Evolutionary conservation across 2,888 invertebrate species (phyloP), one percentile per base, ranked within the genome.

Genomic region (Lycaena phlaeas): DNA sequence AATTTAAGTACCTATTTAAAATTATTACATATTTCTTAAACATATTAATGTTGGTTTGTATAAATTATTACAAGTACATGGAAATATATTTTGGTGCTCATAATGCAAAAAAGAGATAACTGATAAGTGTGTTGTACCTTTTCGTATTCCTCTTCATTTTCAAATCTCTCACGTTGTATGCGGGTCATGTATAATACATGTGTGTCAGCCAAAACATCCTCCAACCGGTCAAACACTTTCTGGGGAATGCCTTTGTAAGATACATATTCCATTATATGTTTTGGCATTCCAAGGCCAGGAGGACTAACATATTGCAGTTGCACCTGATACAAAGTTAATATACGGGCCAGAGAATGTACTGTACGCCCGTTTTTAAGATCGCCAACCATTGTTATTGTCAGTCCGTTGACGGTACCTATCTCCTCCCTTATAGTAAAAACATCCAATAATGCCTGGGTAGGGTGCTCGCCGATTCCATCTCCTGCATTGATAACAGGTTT

Each of bases 101-200:
- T n/a, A n/a, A n/a, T n/a, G n/a, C n/a, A n/a, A n/a, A n/a, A n/a
- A n/a, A n/a, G n/a, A n/a, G n/a, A n/a, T n/a, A n/a, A n/a, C n/a
- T n/a, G n/a, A n/a, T n/a, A n/a, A n/a, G n/a, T n/a, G n/a, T n/a
- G n/a, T 12, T 18, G 66, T 82, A 96, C 96, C 87, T 90, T 87
- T 45, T 94, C 86, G 69, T 98, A 99, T 57, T 96, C 95, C 47
- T 92, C 92, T 57, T 91, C 87, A 25, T 89, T 90, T 4, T 86
- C 69, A 69, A 99, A 98, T 55, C 98, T 86, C 75, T 99, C 99
- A 31, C 91, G 89, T 70, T 99, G 99, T 56, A 99, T 97, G 53
- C 99, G 89, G 0, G 99, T 99, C 94, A 99, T 96, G 66, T 99
- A 99, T 18, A 99, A 82, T 1, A 99, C 98, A 76, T 99, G 98